Percentiles rank a stretch among this genome's conserved stretches.
Conservation (phyloP, 2,113 vertebrate species). For the Psilopsiagon aymara region DNA sequence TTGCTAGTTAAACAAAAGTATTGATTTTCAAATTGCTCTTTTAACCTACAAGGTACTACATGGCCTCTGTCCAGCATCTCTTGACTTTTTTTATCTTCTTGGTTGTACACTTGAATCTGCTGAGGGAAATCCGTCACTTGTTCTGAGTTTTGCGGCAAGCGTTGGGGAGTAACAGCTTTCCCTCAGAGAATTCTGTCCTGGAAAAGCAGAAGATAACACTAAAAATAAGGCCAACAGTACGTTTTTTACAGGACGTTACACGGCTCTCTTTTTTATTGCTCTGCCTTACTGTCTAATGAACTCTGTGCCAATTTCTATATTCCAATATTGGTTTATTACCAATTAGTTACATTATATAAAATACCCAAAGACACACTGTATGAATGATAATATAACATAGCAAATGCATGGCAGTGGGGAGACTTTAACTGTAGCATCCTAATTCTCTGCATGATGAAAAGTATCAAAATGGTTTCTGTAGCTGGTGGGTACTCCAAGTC, state of each 20-base stretch:
- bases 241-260: background rate
- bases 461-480: background rate
- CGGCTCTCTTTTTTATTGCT: constrained; percentile 1
- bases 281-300: background rate
- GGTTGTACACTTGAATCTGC: constrained; percentile 20
- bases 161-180: background rate
- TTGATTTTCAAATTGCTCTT: constrained; percentile 75
- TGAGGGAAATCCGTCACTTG: constrained; percentile 50
- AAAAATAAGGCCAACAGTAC: background rate
- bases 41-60: constrained; percentile 65
- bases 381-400: background rate
- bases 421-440: background rate
- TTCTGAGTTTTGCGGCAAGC: background rate
- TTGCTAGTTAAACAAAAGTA: constrained; percentile 66
- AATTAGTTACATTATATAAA: constrained; percentile 21
- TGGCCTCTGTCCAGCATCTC: constrained; percentile 46
- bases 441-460: background rate
- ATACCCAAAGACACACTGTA: background rate
- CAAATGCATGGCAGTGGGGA: background rate
- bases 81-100: constrained; percentile 55
- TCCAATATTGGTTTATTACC: constrained; percentile 7
- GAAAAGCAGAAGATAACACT: background rate
- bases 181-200: constrained; percentile 2
- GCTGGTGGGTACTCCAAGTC: background rate
- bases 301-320: background rate